These are phyloP conservation scores for Eudyptes chrysolophus DNA, from an alignment of 2,113 vertebrate genomes.

Conservation along the genomic window DNA sequence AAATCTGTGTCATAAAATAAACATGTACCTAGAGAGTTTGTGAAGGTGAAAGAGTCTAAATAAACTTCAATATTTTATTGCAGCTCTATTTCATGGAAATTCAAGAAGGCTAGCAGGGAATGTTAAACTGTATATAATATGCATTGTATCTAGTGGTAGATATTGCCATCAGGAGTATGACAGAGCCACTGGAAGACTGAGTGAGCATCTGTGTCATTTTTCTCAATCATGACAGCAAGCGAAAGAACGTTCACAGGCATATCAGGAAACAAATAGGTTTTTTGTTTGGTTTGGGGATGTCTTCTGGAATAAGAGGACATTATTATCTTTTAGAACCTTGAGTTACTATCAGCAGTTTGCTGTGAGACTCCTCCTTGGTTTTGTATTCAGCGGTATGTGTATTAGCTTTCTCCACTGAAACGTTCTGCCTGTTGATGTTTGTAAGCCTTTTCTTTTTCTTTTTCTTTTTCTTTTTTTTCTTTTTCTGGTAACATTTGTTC, in stretches of 20 bases:
- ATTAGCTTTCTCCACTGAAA: background rate
- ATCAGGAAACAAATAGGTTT: background rate
- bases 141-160: background rate
- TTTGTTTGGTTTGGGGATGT: background rate
- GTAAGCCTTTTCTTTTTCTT: background rate
- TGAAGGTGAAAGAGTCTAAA: background rate
- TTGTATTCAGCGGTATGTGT: background rate
- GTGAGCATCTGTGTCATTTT: background rate
- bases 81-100: background rate
- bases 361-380: background rate
- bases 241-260: background rate
- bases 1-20: background rate
- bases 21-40: background rate
- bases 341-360: background rate
- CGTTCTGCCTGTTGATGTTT: background rate
- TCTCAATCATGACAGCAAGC: background rate
- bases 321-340: background rate
- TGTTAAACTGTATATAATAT: background rate
- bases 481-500: background rate
- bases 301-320: background rate
- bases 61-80: background rate
- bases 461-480: background rate
- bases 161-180: background rate
- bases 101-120: background rate
- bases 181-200: background rate